Evolutionary conservation across 2,888 invertebrate species (phyloP).

Genomic region (Uloborus plumipes): DNA sequence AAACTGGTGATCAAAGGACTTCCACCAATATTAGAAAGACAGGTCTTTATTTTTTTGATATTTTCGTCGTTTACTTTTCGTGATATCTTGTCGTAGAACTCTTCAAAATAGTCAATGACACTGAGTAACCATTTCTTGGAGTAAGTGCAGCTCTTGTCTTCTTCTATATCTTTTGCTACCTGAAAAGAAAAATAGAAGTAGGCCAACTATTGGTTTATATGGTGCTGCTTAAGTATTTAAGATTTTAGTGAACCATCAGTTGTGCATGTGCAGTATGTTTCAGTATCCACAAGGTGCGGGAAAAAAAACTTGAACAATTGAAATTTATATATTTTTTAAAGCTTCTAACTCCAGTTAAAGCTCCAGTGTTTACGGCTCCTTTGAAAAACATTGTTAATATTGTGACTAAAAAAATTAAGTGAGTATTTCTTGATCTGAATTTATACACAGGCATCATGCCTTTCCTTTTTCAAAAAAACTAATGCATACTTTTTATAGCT

Average conservation of each 20-base stretch:
- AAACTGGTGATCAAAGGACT: slow-evolving; percentile 25
- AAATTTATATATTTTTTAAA: too few species aligned
- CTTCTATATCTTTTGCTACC: slow-evolving; percentile 16
- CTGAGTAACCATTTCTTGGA: slow-evolving; percentile 26
- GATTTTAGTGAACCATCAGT: not conserved
- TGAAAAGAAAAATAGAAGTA: slow-evolving; percentile 3
- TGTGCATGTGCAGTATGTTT: not conserved
- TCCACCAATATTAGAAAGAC: slow-evolving; percentile 17
- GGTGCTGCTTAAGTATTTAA: not conserved
- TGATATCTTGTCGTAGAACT: slow-evolving; percentile 15
- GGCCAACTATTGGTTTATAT: not conserved
- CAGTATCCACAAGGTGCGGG: too few species aligned
- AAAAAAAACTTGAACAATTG: too few species aligned
- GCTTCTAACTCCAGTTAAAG: too few species aligned
- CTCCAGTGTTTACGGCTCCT: too few species aligned
- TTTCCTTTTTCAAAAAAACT: too few species aligned
- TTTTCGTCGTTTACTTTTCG: slow-evolving; percentile 9
- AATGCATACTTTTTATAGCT: too few species aligned
- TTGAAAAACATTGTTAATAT: too few species aligned
- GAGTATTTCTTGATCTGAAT: too few species aligned
- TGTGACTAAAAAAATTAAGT: too few species aligned
- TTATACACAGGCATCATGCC: too few species aligned
- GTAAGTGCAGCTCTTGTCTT: slow-evolving; percentile 2
- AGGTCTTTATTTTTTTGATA: not conserved
- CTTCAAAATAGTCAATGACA: slow-evolving; percentile 25